Conservation (phyloP, 2,888 invertebrate species). For the Heliconius hortense region DNA sequence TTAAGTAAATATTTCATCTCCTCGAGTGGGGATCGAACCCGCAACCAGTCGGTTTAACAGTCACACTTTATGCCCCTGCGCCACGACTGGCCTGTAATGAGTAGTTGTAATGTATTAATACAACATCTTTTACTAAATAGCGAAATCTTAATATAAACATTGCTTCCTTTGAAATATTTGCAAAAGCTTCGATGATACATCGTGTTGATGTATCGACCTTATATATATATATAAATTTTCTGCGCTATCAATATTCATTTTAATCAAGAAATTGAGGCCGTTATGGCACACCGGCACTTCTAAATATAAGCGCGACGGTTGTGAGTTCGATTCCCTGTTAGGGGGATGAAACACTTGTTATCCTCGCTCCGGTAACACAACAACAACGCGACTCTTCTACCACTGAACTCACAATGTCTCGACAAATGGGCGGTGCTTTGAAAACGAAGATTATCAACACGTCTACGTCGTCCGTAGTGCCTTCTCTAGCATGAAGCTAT, state of each 20-base stretch:
- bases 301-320: not conserved
- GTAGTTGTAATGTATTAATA: not conserved
- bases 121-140: not conserved
- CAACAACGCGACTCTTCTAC: not conserved
- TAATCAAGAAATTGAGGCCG: not conserved
- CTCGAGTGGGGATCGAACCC: too few species aligned
- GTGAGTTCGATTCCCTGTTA: not conserved
- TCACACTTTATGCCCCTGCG: too few species aligned
- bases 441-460: too few species aligned
- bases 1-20: too few species aligned
- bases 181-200: not conserved
- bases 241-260: not conserved
- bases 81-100: too few species aligned
- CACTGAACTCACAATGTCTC: too few species aligned
- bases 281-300: not conserved
- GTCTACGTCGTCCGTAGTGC: too few species aligned
- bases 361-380: not conserved
- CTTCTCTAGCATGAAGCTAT: too few species aligned
- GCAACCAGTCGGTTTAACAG: too few species aligned
- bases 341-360: not conserved
- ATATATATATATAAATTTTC: not conserved
- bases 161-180: conserved; percentile 16
- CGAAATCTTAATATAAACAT: not conserved
- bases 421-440: too few species aligned
- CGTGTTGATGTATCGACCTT: not conserved